Percentiles rank a stretch among this genome's conserved stretches.
phyloP scores from a whole-genome alignment of 1,140 invertebrate species.

The Uloborus diversus region DNA sequence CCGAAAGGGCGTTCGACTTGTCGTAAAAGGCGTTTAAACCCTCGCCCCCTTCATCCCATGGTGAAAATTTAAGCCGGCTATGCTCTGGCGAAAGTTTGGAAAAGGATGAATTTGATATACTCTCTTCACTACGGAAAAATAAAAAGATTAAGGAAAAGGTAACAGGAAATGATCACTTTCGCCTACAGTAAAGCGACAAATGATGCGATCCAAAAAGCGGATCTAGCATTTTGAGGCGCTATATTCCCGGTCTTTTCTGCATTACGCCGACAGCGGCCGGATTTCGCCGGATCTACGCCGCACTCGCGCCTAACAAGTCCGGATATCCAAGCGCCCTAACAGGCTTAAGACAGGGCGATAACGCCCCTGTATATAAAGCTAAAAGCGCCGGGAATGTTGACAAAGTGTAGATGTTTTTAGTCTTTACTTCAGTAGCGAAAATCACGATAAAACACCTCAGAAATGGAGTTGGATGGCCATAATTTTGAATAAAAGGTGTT shows the following conservation, averaged over 20 bases:
- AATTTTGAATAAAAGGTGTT: slow-evolving; percentile 38
- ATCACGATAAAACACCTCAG: slow-evolving; percentile 33
- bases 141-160: too few relatives aligned
- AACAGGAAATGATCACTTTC: too few relatives aligned
- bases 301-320: slow-evolving; percentile 40
- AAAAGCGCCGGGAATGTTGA: neutral
- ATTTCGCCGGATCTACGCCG: slow-evolving; percentile 44
- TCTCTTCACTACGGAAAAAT: too few relatives aligned
- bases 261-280: slow-evolving; percentile 48
- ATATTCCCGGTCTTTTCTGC: slow-evolving; percentile 29
- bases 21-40: too few relatives aligned
- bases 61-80: too few relatives aligned
- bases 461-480: neutral
- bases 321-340: slow-evolving; percentile 42
- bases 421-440: slow-evolving; percentile 10
- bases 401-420: slow-evolving; percentile 20
- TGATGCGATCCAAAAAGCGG: neutral
- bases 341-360: slow-evolving; percentile 39
- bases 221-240: neutral
- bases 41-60: too few relatives aligned
- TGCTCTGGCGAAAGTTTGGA: too few relatives aligned
- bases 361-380: neutral
- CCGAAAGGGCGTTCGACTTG: too few relatives aligned
- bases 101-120: too few relatives aligned
- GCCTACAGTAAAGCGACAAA: neutral